phyloP scores from a whole-genome alignment of 2,797 vertebrate species.

The Phaenicophaeus curvirostris region DNA sequence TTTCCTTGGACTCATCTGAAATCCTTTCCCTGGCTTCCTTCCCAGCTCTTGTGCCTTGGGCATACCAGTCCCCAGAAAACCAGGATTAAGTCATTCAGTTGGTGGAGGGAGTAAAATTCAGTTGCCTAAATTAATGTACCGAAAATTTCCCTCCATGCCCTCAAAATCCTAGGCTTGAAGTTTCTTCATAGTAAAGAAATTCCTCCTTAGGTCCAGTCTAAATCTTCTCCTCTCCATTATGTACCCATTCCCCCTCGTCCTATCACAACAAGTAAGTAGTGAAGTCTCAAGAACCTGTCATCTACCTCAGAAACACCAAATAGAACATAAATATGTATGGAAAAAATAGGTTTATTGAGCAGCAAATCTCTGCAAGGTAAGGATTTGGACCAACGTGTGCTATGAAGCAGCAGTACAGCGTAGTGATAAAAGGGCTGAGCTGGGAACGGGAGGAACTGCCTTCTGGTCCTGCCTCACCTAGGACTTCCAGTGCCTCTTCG shows the following conservation, averaged over 20 bases:
- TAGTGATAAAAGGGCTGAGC: neutral
- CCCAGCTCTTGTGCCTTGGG: neutral
- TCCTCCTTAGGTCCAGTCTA: too few species aligned
- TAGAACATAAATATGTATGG: neutral
- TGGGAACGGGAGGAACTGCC: neutral
- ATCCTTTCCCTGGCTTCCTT: neutral
- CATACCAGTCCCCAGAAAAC: neutral
- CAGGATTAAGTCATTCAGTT: neutral
- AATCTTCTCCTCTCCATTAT: too few species aligned
- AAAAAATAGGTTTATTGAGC: neutral
- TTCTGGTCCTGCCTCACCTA: neutral
- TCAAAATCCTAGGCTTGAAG: neutral
- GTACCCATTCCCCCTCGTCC: too few species aligned
- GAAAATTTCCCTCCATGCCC: neutral
- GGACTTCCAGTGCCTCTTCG: neutral
- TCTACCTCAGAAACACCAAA: neutral
- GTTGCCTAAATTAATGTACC: neutral
- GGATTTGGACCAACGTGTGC: neutral
- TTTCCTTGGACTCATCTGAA: neutral
- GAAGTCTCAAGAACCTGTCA: neutral
- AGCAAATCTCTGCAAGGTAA: neutral
- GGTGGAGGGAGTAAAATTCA: neutral
- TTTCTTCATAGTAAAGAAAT: too few species aligned
- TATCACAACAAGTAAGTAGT: too few species aligned
- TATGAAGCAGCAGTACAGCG: fast-evolving